These are phyloP conservation scores for Octonoba sinensis DNA, from an alignment of 2,888 invertebrate species.

Conservation along the genomic window DNA sequence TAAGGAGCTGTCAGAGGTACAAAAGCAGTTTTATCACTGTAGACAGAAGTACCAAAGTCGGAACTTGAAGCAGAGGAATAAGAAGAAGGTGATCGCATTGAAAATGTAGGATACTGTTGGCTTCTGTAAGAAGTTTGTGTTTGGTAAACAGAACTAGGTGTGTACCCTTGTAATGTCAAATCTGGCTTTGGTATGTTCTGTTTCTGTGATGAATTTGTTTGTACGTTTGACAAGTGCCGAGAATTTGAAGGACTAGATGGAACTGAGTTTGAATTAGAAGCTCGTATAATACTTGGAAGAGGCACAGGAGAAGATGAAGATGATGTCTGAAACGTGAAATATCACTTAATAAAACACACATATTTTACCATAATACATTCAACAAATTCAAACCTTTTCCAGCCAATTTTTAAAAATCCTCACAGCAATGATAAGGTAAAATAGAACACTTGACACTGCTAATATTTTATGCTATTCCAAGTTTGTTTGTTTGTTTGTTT, in stretches of 20 bases:
- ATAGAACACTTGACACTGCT: too few relatives aligned
- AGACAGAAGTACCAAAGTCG: conserved; percentile 24
- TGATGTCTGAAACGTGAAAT: conserved; percentile 36
- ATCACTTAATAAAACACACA: not conserved
- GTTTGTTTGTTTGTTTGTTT: too few relatives aligned
- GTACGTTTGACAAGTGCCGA: conserved; percentile 25
- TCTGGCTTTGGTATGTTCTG: conserved; percentile 11
- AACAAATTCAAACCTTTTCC: too few relatives aligned
- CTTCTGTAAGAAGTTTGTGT: conserved; percentile 71
- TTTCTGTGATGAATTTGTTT: conserved; percentile 7
- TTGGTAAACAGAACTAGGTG: conserved; percentile 70
- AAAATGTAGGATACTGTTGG: conserved; percentile 71
- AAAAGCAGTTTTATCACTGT: conserved; percentile 18
- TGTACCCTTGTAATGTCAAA: conserved; percentile 68
- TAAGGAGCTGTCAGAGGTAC: conserved; percentile 40
- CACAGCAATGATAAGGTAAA: too few relatives aligned
- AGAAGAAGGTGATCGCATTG: conserved; percentile 40
- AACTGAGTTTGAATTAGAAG: conserved; percentile 48
- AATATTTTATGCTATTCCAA: too few relatives aligned
- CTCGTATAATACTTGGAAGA: conserved; percentile 30
- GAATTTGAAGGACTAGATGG: conserved; percentile 61
- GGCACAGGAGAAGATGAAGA: conserved; percentile 47
- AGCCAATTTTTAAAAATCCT: too few relatives aligned
- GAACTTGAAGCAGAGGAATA: conserved; percentile 48
- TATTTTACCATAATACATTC: too few relatives aligned